Base-by-base conservation (phyloP, 2,113 vertebrate genomes). In the Hippocampus mohnikei region DNA sequence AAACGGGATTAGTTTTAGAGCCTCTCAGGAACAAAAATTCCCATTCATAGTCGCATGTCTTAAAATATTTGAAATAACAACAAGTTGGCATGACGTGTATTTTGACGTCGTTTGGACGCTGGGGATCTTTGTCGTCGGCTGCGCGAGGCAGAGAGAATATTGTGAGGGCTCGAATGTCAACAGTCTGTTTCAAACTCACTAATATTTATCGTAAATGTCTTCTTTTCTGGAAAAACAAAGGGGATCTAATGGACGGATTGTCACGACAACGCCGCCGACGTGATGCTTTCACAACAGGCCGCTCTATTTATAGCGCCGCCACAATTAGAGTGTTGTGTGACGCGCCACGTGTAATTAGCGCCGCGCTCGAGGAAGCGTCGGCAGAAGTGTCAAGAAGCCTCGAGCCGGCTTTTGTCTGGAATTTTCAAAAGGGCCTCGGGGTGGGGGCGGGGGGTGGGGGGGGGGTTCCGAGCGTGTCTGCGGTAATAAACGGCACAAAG, bases 391-490 rank as follows among this genome's bases (percentile, higher is more conserved):
- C 18, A 52, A 79, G 81, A 60, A 79, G 84, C 73, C 75, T 85
- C 84, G 84, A 62, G 25, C 25, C 11, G 20, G 79, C 82, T 74
- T 87, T 90, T 89, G 85, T 90, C 80, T 87, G 72, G 55, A 27
- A 56, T 84, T 86, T 84, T 78, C 1, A 40, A 63, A 12, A 37
- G 33, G 33, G 33, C 33, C 1, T 37, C 5, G 33, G 5, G 33
- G 33, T 37, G 5, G 16, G 58, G 12, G 5, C 11, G 55, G 0
- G n/a, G 55, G 1, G 56, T 0, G 53, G n/a, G 52, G 20, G 20
- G 58, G 27, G 58, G 8, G 29, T 55, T 55, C 9, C n/a, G 2
- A n/a, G 52, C 52, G 0, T 20, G 55, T 27, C 55, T 79, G 76
- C 78, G 61, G 79, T 73, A 82, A 84, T 85, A 88, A 87, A 84